These are phyloP conservation scores for Callinectes sapidus DNA, from an alignment of 2,888 invertebrate genomes.

Conservation along the genomic window DNA sequence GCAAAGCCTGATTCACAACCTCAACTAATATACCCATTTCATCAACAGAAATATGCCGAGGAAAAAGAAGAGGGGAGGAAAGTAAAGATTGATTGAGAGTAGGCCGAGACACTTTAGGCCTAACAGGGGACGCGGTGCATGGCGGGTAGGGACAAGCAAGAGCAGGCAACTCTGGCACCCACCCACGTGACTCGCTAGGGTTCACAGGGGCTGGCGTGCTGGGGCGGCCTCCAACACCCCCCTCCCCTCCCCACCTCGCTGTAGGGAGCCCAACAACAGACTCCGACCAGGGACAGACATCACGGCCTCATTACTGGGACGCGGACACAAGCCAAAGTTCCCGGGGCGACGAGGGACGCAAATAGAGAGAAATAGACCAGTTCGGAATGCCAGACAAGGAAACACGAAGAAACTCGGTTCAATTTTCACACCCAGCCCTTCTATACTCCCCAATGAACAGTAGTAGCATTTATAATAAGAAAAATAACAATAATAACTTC, in stretches of 20 bases:
- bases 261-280: not conserved
- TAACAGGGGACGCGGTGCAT: not conserved
- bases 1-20: not conserved
- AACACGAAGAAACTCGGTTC: no score
- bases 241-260: not conserved
- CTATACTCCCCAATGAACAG: no score
- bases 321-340: not conserved
- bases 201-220: not conserved
- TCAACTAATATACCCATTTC: not conserved
- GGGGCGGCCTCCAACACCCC: not conserved
- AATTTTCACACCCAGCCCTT: no score
- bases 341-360: not conserved
- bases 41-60: not conserved
- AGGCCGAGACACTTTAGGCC: not conserved
- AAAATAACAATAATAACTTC: no score
- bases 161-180: not conserved
- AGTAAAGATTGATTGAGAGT: not conserved
- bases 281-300: not conserved
- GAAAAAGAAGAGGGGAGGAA: not conserved
- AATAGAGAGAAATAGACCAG: not conserved
- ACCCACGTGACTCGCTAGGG: not conserved
- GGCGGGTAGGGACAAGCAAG: not conserved
- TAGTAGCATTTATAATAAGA: no score
- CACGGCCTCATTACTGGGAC: not conserved
- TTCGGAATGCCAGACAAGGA: no score